Conservation (phyloP, 2,888 invertebrate species). For the Deilephila elpenor region DNA sequence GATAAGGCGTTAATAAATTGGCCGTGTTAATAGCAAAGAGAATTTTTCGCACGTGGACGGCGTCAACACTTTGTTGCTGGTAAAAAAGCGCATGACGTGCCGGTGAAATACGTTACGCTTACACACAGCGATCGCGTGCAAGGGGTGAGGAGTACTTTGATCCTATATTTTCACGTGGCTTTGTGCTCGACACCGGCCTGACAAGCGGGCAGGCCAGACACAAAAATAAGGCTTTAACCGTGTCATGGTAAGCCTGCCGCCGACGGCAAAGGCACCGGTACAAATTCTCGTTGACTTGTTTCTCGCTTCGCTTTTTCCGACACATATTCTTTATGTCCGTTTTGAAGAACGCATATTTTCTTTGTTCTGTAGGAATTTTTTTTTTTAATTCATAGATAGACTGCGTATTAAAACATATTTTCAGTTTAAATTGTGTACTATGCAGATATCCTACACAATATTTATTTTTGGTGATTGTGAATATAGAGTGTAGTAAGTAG, state of each 20-base stretch:
- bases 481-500: no score
- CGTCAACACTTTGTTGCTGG: conserved; percentile 40
- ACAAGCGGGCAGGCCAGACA: conserved; percentile 82
- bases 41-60: conserved; percentile 41
- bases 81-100: conserved; percentile 54
- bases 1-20: conserved; percentile 41
- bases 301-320: conserved; percentile 58
- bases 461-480: no score
- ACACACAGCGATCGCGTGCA: conserved; percentile 65
- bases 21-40: conserved; percentile 43
- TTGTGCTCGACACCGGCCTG: conserved; percentile 79
- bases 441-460: neutral
- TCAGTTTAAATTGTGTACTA: neutral
- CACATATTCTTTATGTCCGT: conserved; percentile 57
- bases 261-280: conserved; percentile 82
- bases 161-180: conserved; percentile 83
- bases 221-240: conserved; percentile 84
- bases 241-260: conserved; percentile 83
- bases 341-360: conserved; percentile 33
- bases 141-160: conserved; percentile 76
- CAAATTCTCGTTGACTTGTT: conserved; percentile 80
- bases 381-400: neutral
- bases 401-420: neutral
- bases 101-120: conserved; percentile 61
- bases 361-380: conserved; percentile 7